Evolutionary conservation across 2,113 vertebrate species (phyloP).

Genomic region (Urocynchramus pylzowi): DNA sequence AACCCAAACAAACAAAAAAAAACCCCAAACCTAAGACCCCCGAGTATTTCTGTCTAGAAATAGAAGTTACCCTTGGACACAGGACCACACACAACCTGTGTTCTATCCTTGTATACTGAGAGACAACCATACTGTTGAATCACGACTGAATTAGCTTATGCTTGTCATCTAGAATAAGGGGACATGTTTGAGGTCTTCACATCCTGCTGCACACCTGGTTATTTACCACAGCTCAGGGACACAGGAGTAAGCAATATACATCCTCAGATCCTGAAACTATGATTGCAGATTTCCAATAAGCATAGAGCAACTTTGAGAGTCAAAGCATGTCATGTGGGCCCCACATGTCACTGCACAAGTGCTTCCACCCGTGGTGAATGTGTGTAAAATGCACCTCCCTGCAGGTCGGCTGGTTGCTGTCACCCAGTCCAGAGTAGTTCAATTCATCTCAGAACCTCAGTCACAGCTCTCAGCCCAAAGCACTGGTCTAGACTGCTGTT

Average conservation of each 20-base stretch:
- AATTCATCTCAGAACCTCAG: neutral
- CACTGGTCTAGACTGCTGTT: neutral
- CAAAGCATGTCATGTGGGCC: neutral
- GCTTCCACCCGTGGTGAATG: neutral
- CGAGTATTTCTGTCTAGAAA: neutral
- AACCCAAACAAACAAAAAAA: no score
- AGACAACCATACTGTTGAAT: neutral
- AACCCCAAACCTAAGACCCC: neutral
- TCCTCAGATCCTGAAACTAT: neutral
- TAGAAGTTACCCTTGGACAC: neutral
- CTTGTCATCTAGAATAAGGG: neutral
- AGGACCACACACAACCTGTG: neutral
- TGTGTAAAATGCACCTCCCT: neutral
- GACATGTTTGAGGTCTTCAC: neutral
- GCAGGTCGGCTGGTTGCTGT: neutral
- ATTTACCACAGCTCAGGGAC: neutral
- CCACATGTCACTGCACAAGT: fast-evolving
- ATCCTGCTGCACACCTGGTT: neutral
- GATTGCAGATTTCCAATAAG: neutral
- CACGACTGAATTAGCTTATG: neutral
- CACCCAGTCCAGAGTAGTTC: neutral
- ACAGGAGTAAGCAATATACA: neutral
- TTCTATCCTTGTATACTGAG: neutral
- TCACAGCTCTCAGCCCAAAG: neutral
- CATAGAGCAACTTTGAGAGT: neutral